Conservation (phyloP, 2,797 vertebrate genomes). For the Loris lydekkerianus region DNA sequence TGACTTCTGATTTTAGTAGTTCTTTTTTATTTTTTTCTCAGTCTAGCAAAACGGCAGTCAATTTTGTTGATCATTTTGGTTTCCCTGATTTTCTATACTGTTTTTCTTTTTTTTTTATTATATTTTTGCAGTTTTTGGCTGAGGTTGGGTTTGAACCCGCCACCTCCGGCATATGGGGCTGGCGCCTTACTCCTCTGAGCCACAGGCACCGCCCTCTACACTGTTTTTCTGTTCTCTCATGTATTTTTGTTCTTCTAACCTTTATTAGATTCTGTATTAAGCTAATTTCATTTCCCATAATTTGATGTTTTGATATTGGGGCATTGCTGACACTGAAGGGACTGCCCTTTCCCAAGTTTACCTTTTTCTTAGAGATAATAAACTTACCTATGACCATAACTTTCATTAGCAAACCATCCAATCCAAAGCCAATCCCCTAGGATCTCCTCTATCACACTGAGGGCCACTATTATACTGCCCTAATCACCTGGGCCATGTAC, state of each 20-base stretch:
- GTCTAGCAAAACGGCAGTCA: not conserved
- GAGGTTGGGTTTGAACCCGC: too few relatives aligned
- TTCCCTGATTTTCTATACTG: not conserved
- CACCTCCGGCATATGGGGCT: too few relatives aligned
- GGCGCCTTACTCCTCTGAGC: too few relatives aligned
- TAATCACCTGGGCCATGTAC: not conserved
- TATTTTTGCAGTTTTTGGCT: too few relatives aligned
- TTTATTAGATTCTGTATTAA: conserved; percentile 19
- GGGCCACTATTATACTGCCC: not conserved
- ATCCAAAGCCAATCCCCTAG: not conserved
- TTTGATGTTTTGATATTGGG: not conserved
- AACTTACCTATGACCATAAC: not conserved
- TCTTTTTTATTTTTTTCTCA: not conserved
- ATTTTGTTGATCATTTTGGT: conserved; percentile 14
- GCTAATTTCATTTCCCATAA: not conserved
- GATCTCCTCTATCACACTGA: conserved; percentile 1
- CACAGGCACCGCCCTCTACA: not conserved
- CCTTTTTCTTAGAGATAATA: not conserved
- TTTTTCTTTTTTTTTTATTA: not conserved
- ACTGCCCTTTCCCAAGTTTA: not conserved
- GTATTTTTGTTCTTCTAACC: not conserved
- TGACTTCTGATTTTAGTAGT: not conserved
- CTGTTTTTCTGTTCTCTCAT: conserved; percentile 1
- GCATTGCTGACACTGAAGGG: not conserved
- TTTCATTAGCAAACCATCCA: not conserved